Conservation (phyloP, 2,797 vertebrate genomes). For the Molossus alvarezi region DNA sequence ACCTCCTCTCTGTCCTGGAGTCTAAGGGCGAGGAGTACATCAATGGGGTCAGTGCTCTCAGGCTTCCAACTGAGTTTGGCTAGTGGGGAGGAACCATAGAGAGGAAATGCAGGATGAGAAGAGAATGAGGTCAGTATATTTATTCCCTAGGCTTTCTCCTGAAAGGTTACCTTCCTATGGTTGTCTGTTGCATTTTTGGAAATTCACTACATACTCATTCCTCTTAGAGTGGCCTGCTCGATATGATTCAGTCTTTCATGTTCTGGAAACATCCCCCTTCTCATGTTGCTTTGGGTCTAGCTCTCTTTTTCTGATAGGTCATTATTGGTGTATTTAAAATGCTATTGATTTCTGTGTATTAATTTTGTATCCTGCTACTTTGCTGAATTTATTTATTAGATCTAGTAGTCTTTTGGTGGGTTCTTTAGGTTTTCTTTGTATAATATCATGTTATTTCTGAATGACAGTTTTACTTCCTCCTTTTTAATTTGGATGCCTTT, state of each 20-base stretch:
- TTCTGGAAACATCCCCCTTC: background rate
- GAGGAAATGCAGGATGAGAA: background rate
- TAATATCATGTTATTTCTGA: background rate
- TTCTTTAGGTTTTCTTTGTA: too few relatives aligned
- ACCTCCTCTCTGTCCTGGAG: background rate
- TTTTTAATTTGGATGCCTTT: background rate
- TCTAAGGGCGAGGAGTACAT: background rate
- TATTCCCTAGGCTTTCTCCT: background rate
- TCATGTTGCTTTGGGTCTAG: slow-evolving; percentile 18
- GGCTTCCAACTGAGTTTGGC: background rate
- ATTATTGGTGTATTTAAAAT: background rate
- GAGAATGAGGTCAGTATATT: slow-evolving; percentile 5
- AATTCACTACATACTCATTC: background rate
- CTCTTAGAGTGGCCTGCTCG: background rate
- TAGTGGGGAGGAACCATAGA: background rate
- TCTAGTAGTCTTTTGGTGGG: too few relatives aligned
- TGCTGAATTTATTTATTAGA: too few relatives aligned
- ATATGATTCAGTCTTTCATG: background rate
- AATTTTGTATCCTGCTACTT: background rate
- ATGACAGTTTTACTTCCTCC: background rate
- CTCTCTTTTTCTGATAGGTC: background rate
- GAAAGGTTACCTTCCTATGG: background rate
- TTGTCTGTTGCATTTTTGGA: background rate
- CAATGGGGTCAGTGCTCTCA: background rate
- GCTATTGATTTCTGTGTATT: background rate